Evolutionary conservation across 2,797 vertebrate genomes (phyloP), one percentile per base, ranked within the genome.

Genomic region (Melanotaenia trifasciata): DNA sequence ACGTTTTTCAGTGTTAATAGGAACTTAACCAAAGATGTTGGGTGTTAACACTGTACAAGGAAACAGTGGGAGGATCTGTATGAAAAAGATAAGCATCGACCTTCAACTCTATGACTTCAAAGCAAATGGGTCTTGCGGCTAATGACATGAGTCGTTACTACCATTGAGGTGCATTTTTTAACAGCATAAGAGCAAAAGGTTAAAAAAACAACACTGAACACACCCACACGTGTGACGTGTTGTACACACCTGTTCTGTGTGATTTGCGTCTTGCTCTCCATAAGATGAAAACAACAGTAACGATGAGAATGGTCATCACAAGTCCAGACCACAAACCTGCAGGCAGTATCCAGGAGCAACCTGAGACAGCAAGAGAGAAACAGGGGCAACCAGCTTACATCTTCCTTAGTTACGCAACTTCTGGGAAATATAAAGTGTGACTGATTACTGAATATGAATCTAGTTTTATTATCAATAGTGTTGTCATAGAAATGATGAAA

Each of bases 311-410:
- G 0, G 90, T 92, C 81, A 94, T 20, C 68, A 85, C 80, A 0
- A 94, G 59, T 35, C 93, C 93, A 2, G 81, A 74, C 93, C 93
- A 94, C 70, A 95, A 77, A 51, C 76, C 18, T 24, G 91, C 87
- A 4, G 93, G 93, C 53, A 94, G 57, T 1, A 85, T 47, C 93
- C 91, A 94, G 9, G 12, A 1, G 68, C 92, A 93, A 3, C 50
- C 93, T 94, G 84, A 62, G 20, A 24, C 47, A 80, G 33, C 64
- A 5, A 26, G 8, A 74, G 20, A 72, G 13, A 35, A 66, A 40
- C 16, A 63, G 47, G 10, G 12, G 14, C 6, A 3, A 10, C 12
- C 51, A 8, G 0, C 40, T 36, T 28, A 38, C 56, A 45, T 50
- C 16, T 58, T 13, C 18, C 26, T 50, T 40, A 67, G 3, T 13